Percentiles rank a stretch among this genome's conserved stretches.
Evolutionary conservation across 2,113 vertebrate species (phyloP).

Genomic region (Thinocorus orbignyianus): DNA sequence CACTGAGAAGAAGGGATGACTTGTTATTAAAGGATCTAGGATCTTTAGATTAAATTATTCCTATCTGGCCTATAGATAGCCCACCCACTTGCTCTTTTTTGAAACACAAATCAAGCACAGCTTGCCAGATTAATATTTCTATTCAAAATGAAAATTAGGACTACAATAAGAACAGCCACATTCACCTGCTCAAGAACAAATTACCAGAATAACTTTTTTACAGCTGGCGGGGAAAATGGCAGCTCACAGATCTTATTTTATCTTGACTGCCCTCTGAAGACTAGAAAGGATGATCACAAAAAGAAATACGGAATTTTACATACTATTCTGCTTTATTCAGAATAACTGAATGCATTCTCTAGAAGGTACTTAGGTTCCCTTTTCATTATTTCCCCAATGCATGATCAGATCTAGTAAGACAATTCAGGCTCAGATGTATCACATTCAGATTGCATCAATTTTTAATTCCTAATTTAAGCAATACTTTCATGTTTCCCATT

Average conservation of each 20-base stretch:
- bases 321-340: neutral
- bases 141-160: conserved; percentile 12
- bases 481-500: neutral
- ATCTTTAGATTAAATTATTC: neutral
- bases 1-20: neutral
- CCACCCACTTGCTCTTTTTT: neutral
- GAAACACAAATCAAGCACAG: neutral
- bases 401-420: neutral
- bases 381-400: neutral
- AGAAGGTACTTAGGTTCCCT: neutral
- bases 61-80: neutral
- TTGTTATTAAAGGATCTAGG: neutral
- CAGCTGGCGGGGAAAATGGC: neutral
- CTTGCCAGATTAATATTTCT: neutral
- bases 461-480: neutral
- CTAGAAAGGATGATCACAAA: neutral
- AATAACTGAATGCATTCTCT: neutral
- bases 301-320: neutral
- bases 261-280: neutral
- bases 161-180: neutral
- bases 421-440: neutral
- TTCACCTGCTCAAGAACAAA: neutral
- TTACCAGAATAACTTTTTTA: neutral
- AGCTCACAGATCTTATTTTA: neutral
- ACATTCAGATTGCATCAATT: neutral